Evolutionary conservation across 2,113 vertebrate genomes (phyloP), one percentile per base, ranked within the genome.

Genomic region (Paratilapia polleni): DNA sequence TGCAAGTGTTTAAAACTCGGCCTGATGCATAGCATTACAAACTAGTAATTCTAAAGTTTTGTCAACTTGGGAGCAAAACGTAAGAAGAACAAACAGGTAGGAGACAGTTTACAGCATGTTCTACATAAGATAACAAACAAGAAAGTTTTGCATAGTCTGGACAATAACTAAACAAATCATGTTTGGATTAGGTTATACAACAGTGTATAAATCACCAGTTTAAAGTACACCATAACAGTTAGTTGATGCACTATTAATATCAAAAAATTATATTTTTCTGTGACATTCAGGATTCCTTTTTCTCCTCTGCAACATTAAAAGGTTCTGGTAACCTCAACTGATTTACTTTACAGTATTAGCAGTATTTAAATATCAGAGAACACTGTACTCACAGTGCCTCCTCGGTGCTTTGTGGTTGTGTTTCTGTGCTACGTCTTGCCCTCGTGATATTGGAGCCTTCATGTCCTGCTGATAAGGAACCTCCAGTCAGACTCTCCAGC

Each of bases 301-400:
- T 49, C 17, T 17, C 47, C 6, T 15, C 15, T 49, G 4, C 4
- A 14, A 47, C 43, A 61, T 43, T 74, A 5, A 15, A 36, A 77
- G 2, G 17, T 22, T 41, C 64, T 52, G 19, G 6, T 19, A 31
- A 4, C 12, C 22, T 8, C 24, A n/a, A 56, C 17, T 1, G 12
- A 78, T 81, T 38, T 74, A 19, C 14, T 82, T 54, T 26, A 10
- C 41, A 62, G 17, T 11, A 14, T 10, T 20, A 61, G 4, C 2
- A 56, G 5, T 41, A 60, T 12, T 5, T 8, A 54, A 1, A 70
- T 19, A 52, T 0, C 11, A 47, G 3, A 81, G 11, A 11, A 10
- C 3, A 10, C 1, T n/a, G n/a, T 14, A 77, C 95, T 73, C 91
- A 96, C 96, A 96, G 75, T 56, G 95, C 91, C 47, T 96, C 95